These are phyloP conservation scores for Zaprionus camerounensis DNA, from an alignment of 1,140 invertebrate genomes.

Conservation along the genomic window DNA sequence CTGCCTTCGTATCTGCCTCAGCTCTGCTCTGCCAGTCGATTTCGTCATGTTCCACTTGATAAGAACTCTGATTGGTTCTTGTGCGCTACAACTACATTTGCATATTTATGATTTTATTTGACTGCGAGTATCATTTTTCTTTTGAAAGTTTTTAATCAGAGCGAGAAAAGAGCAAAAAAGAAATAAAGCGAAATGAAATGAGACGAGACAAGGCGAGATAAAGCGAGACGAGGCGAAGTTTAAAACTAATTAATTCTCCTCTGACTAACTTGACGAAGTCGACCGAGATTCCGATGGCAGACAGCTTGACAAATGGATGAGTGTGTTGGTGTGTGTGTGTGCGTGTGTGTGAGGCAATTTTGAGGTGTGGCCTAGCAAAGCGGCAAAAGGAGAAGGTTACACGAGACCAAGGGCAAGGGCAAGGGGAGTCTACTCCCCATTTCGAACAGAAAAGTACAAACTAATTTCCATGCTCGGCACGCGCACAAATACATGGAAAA, in stretches of 20 bases:
- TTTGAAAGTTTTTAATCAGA: conserved; percentile 64
- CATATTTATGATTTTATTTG: conserved; percentile 76
- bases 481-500: conserved; percentile 63
- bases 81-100: conserved; percentile 59
- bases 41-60: conserved; percentile 80
- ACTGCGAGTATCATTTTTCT: conserved; percentile 21
- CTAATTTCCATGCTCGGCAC: conserved; percentile 80
- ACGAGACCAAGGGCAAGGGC: conserved; percentile 2
- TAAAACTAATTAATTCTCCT: conserved; percentile 76
- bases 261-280: background rate
- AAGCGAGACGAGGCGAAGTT: conserved; percentile 30
- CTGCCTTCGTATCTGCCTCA: background rate
- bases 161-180: background rate
- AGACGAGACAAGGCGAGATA: background rate
- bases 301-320: conserved; percentile 76
- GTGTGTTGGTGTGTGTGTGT: background rate
- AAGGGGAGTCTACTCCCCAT: background rate
- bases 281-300: conserved; percentile 31
- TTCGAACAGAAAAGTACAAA: conserved; percentile 57
- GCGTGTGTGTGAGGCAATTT: conserved; percentile 69
- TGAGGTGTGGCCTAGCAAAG: conserved; percentile 66
- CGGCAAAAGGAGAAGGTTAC: background rate
- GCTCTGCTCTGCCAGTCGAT: conserved; percentile 63
- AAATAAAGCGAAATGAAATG: background rate
- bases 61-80: conserved; percentile 81